These are phyloP conservation scores for Epinotia brunnichana DNA, from an alignment of 2,888 invertebrate species.

Conservation along the genomic window DNA sequence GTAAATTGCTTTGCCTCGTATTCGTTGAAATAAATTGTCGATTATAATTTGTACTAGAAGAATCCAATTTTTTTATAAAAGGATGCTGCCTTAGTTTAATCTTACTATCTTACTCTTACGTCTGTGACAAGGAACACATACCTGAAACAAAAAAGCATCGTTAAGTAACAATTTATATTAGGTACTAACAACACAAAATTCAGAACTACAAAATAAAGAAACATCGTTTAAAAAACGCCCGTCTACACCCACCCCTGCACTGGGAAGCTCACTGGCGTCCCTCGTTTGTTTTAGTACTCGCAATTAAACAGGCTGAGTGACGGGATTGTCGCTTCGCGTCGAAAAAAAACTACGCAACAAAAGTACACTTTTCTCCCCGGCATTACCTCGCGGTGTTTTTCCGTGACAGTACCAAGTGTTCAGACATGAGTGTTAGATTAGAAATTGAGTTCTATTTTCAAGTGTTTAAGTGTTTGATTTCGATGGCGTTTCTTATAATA, in stretches of 20 bases:
- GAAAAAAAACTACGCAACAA: slow-evolving; percentile 56
- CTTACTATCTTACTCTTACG: not conserved
- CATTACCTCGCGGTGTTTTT: slow-evolving; percentile 45
- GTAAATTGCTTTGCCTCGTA: too few relatives aligned
- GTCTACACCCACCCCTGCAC: slow-evolving; percentile 57
- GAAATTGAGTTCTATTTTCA: slow-evolving; percentile 2
- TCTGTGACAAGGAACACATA: slow-evolving; percentile 20
- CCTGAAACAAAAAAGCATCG: slow-evolving; percentile 30
- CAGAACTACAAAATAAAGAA: too few relatives aligned
- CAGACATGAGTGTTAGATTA: slow-evolving; percentile 2
- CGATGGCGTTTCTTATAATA: not conserved
- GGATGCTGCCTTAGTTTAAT: too few relatives aligned
- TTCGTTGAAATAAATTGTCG: too few relatives aligned
- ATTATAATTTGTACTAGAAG: too few relatives aligned
- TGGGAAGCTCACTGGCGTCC: slow-evolving; percentile 58
- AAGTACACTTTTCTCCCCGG: slow-evolving; percentile 48
- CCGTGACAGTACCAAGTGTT: slow-evolving; percentile 36
- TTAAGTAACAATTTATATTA: not conserved
- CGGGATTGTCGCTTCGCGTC: slow-evolving; percentile 75
- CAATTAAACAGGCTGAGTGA: slow-evolving; percentile 82
- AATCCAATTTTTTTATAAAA: too few relatives aligned
- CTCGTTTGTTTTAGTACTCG: slow-evolving; percentile 80
- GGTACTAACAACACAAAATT: not conserved
- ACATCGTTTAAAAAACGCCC: slow-evolving; percentile 52
- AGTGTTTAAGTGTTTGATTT: slow-evolving; percentile 7